Evolutionary conservation across 2,113 vertebrate genomes (phyloP), one percentile per base, ranked within the genome.

Genomic region (Chaenocephalus aceratus): DNA sequence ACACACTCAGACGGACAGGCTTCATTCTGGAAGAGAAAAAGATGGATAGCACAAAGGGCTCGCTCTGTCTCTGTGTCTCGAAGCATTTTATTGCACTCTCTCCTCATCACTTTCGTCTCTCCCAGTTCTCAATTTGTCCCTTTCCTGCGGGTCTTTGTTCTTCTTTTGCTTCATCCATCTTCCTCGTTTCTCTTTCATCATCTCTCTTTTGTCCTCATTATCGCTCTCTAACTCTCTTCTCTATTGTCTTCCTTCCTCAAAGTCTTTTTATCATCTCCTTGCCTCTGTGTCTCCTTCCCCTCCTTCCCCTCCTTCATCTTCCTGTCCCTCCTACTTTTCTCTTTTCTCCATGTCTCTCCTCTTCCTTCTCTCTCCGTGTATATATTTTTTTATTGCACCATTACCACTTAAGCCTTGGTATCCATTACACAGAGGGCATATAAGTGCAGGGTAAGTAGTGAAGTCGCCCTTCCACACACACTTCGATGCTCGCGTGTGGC

Each of bases 371-470:
- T 72, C 78, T 85, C 79, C 62, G 66, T 81, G 75, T 89, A 72
- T 83, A 49, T 85, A 30, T 84, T 88, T 72, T 90, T 92, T 92
- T 91, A 93, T 92, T 88, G 85, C 91, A 88, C 90, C 90, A 92
- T 93, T 90, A 93, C 91, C 91, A 93, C 91, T 93, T 93, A 93
- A 90, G 91, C 85, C 83, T 64, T 89, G 89, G 87, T 91, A 93
- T 93, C 91, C 92, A 93, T 93, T 93, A 91, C 92, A 91, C 82
- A 83, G 74, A 92, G 91, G 91, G 89, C 87, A 92, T 91, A 62
- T 92, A 90, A 93, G 92, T 93, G 92, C 91, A 90, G 89, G 88
- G 86, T 92, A 92, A 92, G 92, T 92, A 91, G 89, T 89, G 87
- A 91, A 88, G 91, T 90, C 91, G 75, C 88, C 89, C 89, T 91